Conservation (phyloP, 2,797 vertebrate species). For the Gymnothorax reevesii region DNA sequence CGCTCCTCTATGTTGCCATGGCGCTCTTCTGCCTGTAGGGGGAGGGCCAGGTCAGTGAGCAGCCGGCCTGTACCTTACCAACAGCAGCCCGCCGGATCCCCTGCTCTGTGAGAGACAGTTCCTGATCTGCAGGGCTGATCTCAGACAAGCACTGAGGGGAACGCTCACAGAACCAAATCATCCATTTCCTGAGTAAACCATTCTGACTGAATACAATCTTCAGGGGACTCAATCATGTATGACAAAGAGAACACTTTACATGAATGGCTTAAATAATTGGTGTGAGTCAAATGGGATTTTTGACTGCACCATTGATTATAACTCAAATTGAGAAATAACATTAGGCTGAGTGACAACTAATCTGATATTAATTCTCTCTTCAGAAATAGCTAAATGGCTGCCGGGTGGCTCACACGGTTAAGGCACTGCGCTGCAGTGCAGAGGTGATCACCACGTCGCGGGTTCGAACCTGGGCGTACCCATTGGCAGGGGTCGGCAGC, state of each 20-base stretch:
- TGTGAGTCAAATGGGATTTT: neutral
- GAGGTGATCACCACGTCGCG: too few species aligned
- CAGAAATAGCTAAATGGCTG: neutral
- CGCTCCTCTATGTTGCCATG: conserved; percentile 92
- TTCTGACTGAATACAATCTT: too few species aligned
- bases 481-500: too few species aligned
- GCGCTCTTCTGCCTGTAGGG: conserved; percentile 85
- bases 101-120: neutral
- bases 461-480: too few species aligned
- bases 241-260: too few species aligned
- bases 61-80: neutral
- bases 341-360: neutral
- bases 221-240: too few species aligned
- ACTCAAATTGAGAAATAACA: neutral
- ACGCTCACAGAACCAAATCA: neutral
- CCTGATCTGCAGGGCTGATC: neutral
- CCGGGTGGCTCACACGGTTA: too few species aligned
- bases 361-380: neutral
- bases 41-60: conserved; percentile 53
- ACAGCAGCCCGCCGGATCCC: neutral
- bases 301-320: neutral
- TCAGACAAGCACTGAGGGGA: neutral
- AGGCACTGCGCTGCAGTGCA: too few species aligned
- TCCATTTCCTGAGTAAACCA: too few species aligned
- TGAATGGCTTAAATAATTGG: too few species aligned